Conservation (phyloP, 2,888 invertebrate genomes). For the Temnothorax ravouxi region DNA sequence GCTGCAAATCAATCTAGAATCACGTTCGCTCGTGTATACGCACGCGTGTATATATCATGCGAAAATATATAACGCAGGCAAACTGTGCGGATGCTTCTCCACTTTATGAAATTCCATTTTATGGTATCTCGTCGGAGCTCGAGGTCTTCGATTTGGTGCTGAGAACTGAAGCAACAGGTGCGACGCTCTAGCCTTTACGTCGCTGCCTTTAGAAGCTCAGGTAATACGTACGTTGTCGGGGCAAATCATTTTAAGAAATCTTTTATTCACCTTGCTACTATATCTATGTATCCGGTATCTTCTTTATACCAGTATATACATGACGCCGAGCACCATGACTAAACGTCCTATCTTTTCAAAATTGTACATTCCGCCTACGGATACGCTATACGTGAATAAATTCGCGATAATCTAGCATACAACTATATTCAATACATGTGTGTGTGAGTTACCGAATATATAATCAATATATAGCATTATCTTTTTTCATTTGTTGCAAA, state of each 20-base stretch:
- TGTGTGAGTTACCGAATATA: neutral
- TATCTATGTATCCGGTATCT: slow-evolving; percentile 56
- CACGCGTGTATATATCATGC: slow-evolving; percentile 30
- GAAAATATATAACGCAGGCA: slow-evolving; percentile 60
- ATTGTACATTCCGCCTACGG: slow-evolving; percentile 36
- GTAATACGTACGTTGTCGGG: slow-evolving; percentile 81
- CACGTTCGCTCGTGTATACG: slow-evolving; percentile 42
- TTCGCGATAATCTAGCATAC: slow-evolving; percentile 19
- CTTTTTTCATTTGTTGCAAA: neutral
- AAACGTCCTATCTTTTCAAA: slow-evolving; percentile 45
- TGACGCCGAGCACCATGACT: slow-evolving; percentile 46
- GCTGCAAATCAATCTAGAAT: slow-evolving; percentile 26
- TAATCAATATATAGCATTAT: neutral
- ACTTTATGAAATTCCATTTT: slow-evolving; percentile 80
- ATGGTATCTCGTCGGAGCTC: slow-evolving; percentile 74
- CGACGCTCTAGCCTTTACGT: slow-evolving; percentile 78
- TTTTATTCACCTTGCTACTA: slow-evolving; percentile 74
- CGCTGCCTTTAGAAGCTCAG: slow-evolving; percentile 81
- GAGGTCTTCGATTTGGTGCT: slow-evolving; percentile 84
- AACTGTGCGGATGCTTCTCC: slow-evolving; percentile 69
- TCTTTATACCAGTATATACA: slow-evolving; percentile 47
- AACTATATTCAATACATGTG: neutral
- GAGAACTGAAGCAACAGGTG: slow-evolving; percentile 86
- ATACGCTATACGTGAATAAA: slow-evolving; percentile 25
- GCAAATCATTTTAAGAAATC: slow-evolving; percentile 79